Percentiles rank a stretch among this genome's conserved stretches.
Conservation (phyloP, 2,797 vertebrate genomes). For the Lophius americanus region DNA sequence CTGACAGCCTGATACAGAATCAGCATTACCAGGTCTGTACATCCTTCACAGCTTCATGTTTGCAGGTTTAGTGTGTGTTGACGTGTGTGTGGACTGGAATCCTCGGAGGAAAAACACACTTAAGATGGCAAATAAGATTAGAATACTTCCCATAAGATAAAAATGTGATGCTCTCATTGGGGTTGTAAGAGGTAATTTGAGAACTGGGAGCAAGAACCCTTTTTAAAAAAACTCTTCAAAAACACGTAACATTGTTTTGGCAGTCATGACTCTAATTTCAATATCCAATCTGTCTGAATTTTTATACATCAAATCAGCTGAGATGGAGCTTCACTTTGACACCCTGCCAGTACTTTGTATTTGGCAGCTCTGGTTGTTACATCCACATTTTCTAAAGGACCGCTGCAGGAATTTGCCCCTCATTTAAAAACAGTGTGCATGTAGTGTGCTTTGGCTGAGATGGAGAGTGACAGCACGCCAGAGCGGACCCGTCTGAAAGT, state of each 20-base stretch:
- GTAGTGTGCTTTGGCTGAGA: constrained; percentile 60
- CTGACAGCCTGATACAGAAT: constrained; percentile 95
- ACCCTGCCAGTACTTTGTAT: constrained; percentile 48
- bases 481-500: constrained; percentile 61
- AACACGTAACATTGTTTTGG: constrained; percentile 13
- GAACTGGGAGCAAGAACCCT: background rate
- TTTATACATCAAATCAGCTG: constrained; percentile 14
- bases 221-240: background rate
- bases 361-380: constrained; percentile 43
- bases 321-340: constrained; percentile 21
- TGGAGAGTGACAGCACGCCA: constrained; percentile 65
- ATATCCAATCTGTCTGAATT: constrained; percentile 10
- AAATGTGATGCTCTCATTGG: too few species aligned
- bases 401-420: constrained; percentile 49
- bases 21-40: constrained; percentile 92
- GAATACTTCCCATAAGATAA: too few species aligned
- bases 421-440: constrained; percentile 39
- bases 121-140: too few species aligned
- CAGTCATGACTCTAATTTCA: background rate
- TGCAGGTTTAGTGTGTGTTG: background rate
- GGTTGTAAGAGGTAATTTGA: background rate
- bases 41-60: background rate
- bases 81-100: too few species aligned
- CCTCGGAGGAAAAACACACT: too few species aligned
- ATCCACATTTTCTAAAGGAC: constrained; percentile 45